phyloP scores from a whole-genome alignment of 1,140 invertebrate genomes.

The Drosophila insularis region DNA sequence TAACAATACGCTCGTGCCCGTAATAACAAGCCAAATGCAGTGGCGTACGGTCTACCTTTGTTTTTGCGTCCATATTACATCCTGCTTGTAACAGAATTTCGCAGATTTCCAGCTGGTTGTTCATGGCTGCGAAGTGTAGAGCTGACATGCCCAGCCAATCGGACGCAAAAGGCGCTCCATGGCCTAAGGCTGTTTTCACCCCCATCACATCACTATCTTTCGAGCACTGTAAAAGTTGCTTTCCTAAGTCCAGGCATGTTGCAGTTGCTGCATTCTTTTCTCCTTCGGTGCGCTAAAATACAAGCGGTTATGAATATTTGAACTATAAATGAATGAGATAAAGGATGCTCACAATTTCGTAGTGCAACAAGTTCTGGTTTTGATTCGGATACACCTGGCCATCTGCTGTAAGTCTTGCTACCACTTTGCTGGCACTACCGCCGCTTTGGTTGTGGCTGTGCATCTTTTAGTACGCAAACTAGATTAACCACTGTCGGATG shows the following conservation, averaged over 20 bases:
- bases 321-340: not conserved
- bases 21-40: constrained; percentile 94
- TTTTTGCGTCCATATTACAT: constrained; percentile 93
- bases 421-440: constrained; percentile 64
- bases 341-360: constrained; percentile 67
- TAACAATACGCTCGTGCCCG: constrained; percentile 90
- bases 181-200: constrained; percentile 91
- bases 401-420: constrained; percentile 75
- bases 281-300: constrained; percentile 65
- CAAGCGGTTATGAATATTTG: too few species aligned
- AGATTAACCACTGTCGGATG: constrained; percentile 32
- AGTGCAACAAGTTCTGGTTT: constrained; percentile 65
- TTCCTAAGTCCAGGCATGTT: constrained; percentile 84
- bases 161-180: constrained; percentile 95
- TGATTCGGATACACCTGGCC: constrained; percentile 74
- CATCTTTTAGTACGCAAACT: constrained; percentile 56
- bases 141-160: constrained; percentile 96
- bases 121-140: constrained; percentile 92
- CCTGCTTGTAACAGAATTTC: constrained; percentile 92
- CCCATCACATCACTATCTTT: constrained; percentile 90
- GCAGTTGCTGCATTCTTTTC: constrained; percentile 60
- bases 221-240: constrained; percentile 90
- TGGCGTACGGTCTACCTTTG: constrained; percentile 96
- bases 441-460: constrained; percentile 46
- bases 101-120: constrained; percentile 91